Conservation (phyloP, 2,797 vertebrate species). For the Argentina silus region DNA sequence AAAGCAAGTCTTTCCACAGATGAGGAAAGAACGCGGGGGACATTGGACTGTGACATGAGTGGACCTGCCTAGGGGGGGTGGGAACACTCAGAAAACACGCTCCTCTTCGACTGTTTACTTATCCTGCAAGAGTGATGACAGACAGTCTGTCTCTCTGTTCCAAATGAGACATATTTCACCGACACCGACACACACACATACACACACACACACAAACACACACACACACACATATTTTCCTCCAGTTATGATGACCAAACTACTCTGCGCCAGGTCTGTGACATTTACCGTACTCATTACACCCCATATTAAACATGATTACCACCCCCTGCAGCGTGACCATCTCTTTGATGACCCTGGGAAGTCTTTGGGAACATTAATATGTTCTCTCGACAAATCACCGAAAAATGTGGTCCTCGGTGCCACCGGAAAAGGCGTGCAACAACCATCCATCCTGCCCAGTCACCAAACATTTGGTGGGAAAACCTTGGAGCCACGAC, state of each 20-base stretch:
- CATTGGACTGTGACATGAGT: constrained; percentile 20
- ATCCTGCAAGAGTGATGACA: constrained; percentile 35
- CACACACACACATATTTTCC: constrained; percentile 46
- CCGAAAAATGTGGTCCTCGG: neutral
- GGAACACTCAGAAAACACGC: constrained; percentile 10
- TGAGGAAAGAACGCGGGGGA: neutral
- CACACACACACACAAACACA: constrained; percentile 24
- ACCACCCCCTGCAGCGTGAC: neutral
- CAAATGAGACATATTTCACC: constrained; percentile 31
- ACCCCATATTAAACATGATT: neutral
- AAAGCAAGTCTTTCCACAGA: constrained; percentile 29
- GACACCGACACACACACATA: neutral
- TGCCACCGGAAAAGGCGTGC: neutral
- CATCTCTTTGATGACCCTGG: neutral
- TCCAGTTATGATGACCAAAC: constrained; percentile 53
- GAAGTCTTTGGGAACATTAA: neutral
- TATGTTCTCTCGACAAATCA: neutral
- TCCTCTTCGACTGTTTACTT: constrained; percentile 26
- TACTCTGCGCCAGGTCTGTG: constrained; percentile 38
- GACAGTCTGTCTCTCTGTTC: constrained; percentile 7
- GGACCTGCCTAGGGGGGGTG: constrained; percentile 9
- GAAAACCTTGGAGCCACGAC: constrained; percentile 48
- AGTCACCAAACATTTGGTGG: neutral
- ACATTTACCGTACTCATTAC: neutral
- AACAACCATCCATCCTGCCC: neutral